Percentiles rank a stretch among this genome's conserved stretches.
phyloP scores from a whole-genome alignment of 2,113 vertebrate species.

The Acrocephalus arundinaceus region DNA sequence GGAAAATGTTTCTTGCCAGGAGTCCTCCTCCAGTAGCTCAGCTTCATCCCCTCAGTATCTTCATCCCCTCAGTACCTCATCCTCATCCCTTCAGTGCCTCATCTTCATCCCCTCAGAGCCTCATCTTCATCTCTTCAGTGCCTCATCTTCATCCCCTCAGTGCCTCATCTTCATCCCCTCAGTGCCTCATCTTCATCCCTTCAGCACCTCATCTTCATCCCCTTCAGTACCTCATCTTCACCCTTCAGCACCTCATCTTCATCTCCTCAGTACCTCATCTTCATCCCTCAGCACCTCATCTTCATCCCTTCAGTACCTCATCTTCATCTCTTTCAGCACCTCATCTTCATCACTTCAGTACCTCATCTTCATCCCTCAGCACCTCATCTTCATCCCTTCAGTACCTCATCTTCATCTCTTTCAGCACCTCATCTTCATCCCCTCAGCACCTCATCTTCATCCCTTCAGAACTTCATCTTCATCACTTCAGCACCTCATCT shows the following conservation, averaged over 20 bases:
- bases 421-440: background rate
- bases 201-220: background rate
- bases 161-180: background rate
- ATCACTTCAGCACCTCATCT: no score
- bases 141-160: background rate
- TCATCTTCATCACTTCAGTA: background rate
- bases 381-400: background rate
- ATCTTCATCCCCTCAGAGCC: background rate
- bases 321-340: background rate
- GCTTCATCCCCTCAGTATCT: background rate
- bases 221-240: no score
- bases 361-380: background rate
- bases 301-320: no score
- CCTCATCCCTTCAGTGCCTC: no score
- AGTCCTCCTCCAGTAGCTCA: background rate
- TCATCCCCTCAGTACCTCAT: background rate
- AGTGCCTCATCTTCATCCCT: background rate
- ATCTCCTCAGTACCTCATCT: no score
- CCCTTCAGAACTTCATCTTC: no score
- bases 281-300: background rate
- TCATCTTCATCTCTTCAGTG: background rate
- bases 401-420: background rate
- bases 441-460: background rate
- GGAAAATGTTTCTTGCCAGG: background rate
- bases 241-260: background rate